phyloP scores from a whole-genome alignment of 1,140 invertebrate species.

The Cydia amplana region DNA sequence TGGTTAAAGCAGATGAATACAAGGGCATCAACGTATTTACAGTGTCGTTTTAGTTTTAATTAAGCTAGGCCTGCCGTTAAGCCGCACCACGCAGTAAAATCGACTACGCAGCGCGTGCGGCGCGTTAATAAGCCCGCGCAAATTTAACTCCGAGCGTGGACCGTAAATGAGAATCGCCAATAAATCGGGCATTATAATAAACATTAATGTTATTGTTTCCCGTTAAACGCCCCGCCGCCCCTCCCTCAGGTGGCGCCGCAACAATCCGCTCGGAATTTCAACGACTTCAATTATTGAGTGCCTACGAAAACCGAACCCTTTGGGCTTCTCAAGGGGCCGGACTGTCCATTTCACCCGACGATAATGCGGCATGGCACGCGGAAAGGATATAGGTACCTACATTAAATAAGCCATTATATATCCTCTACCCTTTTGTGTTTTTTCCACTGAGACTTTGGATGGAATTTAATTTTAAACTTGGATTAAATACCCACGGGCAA shows the following conservation, averaged over 20 bases:
- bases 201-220: constrained; percentile 73
- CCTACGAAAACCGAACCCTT: constrained; percentile 69
- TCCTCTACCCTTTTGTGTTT: constrained; percentile 49
- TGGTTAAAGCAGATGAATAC: constrained; percentile 48
- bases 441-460: constrained; percentile 41
- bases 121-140: constrained; percentile 62
- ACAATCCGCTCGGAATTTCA: constrained; percentile 73
- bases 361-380: constrained; percentile 60
- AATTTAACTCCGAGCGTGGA: constrained; percentile 51
- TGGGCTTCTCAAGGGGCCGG: constrained; percentile 63
- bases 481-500: constrained; percentile 15
- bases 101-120: constrained; percentile 53
- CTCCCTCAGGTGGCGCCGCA: constrained; percentile 60
- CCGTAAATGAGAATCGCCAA: constrained; percentile 68
- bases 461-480: constrained; percentile 55
- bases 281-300: constrained; percentile 77
- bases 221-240: constrained; percentile 53
- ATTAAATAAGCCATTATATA: constrained; percentile 60
- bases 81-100: constrained; percentile 64
- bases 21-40: constrained; percentile 59
- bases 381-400: constrained; percentile 47
- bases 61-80: constrained; percentile 64
- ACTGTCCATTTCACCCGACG: constrained; percentile 65
- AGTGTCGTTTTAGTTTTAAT: constrained; percentile 73
- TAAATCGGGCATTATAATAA: constrained; percentile 74